Conservation (phyloP, 2,113 vertebrate species). For the Actenoides hombroni region DNA sequence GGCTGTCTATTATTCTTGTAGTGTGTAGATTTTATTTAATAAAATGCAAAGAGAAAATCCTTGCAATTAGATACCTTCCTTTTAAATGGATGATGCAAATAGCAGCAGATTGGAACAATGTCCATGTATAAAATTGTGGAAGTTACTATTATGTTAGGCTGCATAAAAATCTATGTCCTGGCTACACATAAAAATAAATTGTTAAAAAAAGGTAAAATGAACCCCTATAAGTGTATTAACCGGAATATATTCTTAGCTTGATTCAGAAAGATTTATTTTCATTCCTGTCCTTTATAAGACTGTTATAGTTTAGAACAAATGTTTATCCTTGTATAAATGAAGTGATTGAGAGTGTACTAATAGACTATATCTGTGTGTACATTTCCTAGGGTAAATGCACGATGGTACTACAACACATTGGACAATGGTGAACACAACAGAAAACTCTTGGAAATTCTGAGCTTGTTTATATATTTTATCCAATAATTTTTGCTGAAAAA, state of each 20-base stretch:
- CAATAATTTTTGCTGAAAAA: background rate
- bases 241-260: slow-evolving; percentile 5
- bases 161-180: slow-evolving; percentile 1
- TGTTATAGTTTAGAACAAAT: slow-evolving; percentile 47
- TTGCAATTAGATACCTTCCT: slow-evolving; percentile 32
- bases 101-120: slow-evolving; percentile 5
- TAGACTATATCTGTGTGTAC: slow-evolving; percentile 25
- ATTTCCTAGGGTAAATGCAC: background rate
- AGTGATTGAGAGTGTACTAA: background rate
- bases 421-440: slow-evolving; percentile 13
- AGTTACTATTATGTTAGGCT: slow-evolving; percentile 21
- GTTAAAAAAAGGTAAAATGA: slow-evolving; percentile 20
- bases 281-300: background rate
- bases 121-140: background rate
- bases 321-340: slow-evolving; percentile 33
- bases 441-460: background rate
- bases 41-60: background rate
- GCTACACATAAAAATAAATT: slow-evolving; percentile 23
- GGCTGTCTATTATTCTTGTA: slow-evolving; percentile 9
- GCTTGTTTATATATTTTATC: background rate
- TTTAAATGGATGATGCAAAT: background rate
- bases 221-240: slow-evolving; percentile 8
- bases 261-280: slow-evolving; percentile 39
- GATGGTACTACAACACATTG: background rate
- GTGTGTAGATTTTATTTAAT: slow-evolving; percentile 38